Conservation (phyloP, 2,113 vertebrate species). For the Charina bottae region DNA sequence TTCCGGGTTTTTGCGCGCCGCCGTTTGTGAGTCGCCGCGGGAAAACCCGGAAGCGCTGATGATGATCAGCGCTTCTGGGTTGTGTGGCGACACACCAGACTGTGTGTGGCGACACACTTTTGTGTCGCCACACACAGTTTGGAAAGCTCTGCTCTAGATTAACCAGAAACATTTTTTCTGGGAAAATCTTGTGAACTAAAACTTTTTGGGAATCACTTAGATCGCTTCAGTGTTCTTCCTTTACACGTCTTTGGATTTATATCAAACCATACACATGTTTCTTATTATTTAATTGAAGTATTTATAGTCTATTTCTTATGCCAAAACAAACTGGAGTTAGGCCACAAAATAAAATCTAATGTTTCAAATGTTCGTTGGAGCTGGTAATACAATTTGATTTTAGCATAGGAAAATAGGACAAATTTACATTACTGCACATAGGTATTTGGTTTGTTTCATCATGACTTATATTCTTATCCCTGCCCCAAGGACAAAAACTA, state of each 20-base stretch:
- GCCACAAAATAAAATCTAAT: neutral
- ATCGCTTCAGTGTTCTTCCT: neutral
- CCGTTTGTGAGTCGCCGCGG: too few species aligned
- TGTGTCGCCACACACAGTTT: too few species aligned
- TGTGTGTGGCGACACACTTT: too few species aligned
- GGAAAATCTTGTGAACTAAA: neutral
- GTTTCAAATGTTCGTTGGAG: neutral
- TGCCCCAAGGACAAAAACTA: neutral
- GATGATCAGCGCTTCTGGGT: too few species aligned
- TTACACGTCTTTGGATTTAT: neutral
- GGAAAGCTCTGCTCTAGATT: too few species aligned
- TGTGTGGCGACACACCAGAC: too few species aligned
- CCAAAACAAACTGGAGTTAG: neutral
- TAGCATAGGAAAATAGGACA: neutral
- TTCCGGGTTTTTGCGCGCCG: too few species aligned
- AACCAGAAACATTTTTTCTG: neutral
- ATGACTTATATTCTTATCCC: neutral
- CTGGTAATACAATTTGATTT: neutral
- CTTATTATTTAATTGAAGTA: neutral
- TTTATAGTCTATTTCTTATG: neutral
- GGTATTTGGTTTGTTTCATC: neutral
- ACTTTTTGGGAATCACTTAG: neutral
- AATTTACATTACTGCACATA: neutral
- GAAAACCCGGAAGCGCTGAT: too few species aligned
- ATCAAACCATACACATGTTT: neutral